Evolutionary conservation across 2,888 invertebrate genomes (phyloP).

Genomic region (Lasioglossum vierecki): DNA sequence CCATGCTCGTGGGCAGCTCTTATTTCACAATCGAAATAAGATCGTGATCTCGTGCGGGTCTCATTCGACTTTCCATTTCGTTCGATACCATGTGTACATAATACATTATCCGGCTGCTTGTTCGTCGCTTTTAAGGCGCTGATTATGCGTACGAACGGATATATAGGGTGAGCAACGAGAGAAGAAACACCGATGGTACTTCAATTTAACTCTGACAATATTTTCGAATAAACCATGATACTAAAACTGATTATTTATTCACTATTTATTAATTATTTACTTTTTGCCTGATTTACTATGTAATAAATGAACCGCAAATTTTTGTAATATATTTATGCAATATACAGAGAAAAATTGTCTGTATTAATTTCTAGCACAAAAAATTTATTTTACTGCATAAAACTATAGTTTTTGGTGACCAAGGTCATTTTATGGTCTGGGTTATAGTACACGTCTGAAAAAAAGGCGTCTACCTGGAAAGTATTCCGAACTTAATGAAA

Average conservation of each 20-base stretch:
- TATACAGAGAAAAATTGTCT: not conserved
- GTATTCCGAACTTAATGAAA: no score
- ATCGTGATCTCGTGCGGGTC: slow-evolving; percentile 69
- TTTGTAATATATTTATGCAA: not conserved
- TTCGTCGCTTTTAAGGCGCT: slow-evolving; percentile 61
- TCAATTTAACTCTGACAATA: not conserved
- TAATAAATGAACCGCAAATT: not conserved
- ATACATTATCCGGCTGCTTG: slow-evolving; percentile 63
- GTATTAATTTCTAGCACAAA: not conserved
- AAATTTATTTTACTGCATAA: not conserved
- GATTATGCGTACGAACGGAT: slow-evolving; percentile 58
- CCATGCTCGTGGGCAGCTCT: slow-evolving; percentile 51
- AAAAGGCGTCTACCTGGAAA: no score
- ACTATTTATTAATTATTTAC: no score
- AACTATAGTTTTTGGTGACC: not conserved
- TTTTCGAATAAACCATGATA: not conserved
- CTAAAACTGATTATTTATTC: not conserved
- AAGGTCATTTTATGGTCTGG: not conserved
- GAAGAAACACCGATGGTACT: not conserved
- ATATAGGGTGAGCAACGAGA: slow-evolving; percentile 35
- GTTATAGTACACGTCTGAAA: not conserved
- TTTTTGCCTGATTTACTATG: not conserved
- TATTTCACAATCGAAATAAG: slow-evolving; percentile 70
- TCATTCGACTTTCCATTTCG: slow-evolving; percentile 75
- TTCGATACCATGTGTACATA: slow-evolving; percentile 58